Evolutionary conservation across 2,888 invertebrate genomes (phyloP).

Genomic region (Parochlus steinenii): DNA sequence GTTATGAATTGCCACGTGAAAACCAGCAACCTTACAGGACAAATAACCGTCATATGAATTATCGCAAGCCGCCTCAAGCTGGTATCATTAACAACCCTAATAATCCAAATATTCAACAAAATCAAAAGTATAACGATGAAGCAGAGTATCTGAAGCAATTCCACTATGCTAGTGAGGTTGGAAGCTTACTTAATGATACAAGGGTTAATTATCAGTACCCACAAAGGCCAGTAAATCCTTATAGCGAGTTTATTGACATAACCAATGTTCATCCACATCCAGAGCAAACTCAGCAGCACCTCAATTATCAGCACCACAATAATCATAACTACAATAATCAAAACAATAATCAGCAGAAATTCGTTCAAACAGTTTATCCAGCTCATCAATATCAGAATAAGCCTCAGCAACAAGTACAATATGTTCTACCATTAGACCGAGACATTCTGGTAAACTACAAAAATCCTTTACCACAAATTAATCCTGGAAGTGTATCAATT

Average conservation of each 20-base stretch:
- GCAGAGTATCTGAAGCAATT: slow-evolving; percentile 13
- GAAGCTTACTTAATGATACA: slow-evolving; percentile 38
- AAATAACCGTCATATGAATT: slow-evolving; percentile 6
- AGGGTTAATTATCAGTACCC: slow-evolving; percentile 55
- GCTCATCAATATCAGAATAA: slow-evolving; percentile 34
- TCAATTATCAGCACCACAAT: too few species aligned
- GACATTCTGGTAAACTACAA: slow-evolving; percentile 57
- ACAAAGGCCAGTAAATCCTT: slow-evolving; percentile 45
- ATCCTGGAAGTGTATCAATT: slow-evolving; percentile 48
- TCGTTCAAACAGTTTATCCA: too few species aligned
- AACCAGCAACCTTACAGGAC: slow-evolving; percentile 7
- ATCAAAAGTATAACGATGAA: slow-evolving; percentile 13
- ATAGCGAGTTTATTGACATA: slow-evolving; percentile 41
- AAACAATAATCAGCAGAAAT: too few species aligned
- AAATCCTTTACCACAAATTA: slow-evolving; percentile 44
- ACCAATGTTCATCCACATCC: slow-evolving; percentile 17
- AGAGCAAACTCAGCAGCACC: slow-evolving; percentile 33
- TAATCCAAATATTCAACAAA: slow-evolving; percentile 8
- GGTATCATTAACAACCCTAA: slow-evolving; percentile 10
- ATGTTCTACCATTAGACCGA: slow-evolving; percentile 36
- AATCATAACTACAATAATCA: too few species aligned
- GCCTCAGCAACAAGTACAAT: slow-evolving; percentile 37
- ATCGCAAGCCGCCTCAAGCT: slow-evolving; percentile 19
- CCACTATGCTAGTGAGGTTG: slow-evolving; percentile 10
- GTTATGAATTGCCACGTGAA: not conserved